Evolutionary conservation across 2,888 invertebrate genomes (phyloP), one percentile per base, ranked within the genome.

Genomic region (Odiellus spinosus): DNA sequence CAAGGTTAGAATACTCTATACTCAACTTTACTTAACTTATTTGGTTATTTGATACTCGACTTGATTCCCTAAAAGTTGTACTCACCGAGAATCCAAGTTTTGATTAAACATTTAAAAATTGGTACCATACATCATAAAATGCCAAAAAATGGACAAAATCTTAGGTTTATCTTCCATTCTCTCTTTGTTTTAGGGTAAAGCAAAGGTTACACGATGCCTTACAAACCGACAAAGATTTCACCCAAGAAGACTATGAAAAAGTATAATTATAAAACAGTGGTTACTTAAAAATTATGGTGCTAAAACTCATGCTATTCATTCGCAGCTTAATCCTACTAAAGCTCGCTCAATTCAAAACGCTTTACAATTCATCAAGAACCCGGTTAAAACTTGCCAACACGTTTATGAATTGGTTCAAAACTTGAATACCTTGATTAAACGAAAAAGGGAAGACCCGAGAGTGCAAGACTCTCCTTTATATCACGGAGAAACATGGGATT

Each of bases 401-500:
- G 87, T 98, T 33, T 83, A 90, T 61, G 72, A 74, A 46, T 75
- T 93, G 48, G 88, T 96, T 54, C 80, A 84, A 58, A 80, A 82
- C 49, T 72, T 96, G 33, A 77, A 90, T 68, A 77, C 79, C 55
- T 79, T 90, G 48, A 87, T 95, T 38, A 74, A 80, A 54, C 70
- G 78, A 34, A 87, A 88, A 68, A 80, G 82, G 60, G 87, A 88
- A 59, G 86, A 88, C 67, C 76, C 78, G 0, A 87, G 87, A 70
- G 84, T 21, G 55, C 43, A 62, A 80, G 91, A 91, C 63, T 82
- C 87, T 3, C 81, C 86, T 49, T 71, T 99, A 6, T 99, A 98
- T 67, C 91, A 96, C 63, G 93, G 93, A 3, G 98, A 98, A 69
- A 91, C 93, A 0, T 96, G 96, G 96, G 96, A 98, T 62, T 70